A percentile compares a stretch with the other conserved stretches of the same genome.
These are phyloP conservation scores for Listronotus oregonensis DNA, from an alignment of 1,140 invertebrate species.

Conservation along the genomic window DNA sequence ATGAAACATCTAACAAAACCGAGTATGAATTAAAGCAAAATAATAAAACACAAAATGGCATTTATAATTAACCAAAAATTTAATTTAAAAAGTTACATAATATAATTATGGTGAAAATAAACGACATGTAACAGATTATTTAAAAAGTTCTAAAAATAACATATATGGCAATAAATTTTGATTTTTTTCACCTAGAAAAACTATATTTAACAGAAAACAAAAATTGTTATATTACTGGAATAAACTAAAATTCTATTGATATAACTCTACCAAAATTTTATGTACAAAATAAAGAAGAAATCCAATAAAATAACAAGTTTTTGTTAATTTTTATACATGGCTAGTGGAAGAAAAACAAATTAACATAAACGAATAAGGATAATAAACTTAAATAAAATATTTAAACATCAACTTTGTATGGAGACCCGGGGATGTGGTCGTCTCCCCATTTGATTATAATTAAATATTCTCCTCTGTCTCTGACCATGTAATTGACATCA, in stretches of 20 bases:
- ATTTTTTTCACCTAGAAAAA: constrained; percentile 4
- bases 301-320: constrained; percentile 15
- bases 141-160: constrained; percentile 17
- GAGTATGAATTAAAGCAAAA: too few relatives aligned
- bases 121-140: constrained; percentile 9
- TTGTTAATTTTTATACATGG: not conserved
- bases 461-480: constrained; percentile 92
- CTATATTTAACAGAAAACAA: constrained; percentile 4
- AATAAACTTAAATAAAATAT: constrained; percentile 22
- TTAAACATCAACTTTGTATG: constrained; percentile 91
- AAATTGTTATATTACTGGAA: constrained; percentile 16
- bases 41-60: too few relatives aligned
- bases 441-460: constrained; percentile 97
- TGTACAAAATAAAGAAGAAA: constrained; percentile 26
- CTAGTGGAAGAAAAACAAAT: constrained; percentile 5
- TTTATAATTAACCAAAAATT: constrained; percentile 23
- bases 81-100: constrained; percentile 29
- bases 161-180: constrained; percentile 9
- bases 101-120: constrained; percentile 19
- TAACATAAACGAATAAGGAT: constrained; percentile 3
- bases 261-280: constrained; percentile 15
- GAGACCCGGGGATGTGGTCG: constrained; percentile 95
- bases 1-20: too few relatives aligned
- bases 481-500: constrained; percentile 82
- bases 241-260: constrained; percentile 14